A percentile compares a stretch with the other conserved stretches of the same genome.
These are phyloP conservation scores for Galeopsomyia nigrocyanea DNA, from an alignment of 2,888 invertebrate species.

Conservation along the genomic window DNA sequence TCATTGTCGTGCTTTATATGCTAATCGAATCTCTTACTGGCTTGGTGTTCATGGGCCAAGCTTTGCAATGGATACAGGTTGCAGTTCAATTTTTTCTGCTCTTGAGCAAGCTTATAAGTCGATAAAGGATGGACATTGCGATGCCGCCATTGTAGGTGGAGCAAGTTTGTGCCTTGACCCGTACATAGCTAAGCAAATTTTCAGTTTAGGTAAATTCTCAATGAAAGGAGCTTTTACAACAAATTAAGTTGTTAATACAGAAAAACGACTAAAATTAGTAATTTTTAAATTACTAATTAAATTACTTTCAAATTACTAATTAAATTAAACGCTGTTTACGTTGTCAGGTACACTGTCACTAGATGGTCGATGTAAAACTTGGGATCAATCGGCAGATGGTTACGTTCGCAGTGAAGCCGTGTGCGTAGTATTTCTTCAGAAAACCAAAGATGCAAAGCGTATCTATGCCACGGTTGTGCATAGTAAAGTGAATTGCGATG, in stretches of 20 bases:
- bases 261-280: too few species aligned
- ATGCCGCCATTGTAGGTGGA: slow-evolving; percentile 90
- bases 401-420: slow-evolving; percentile 85
- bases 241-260: too few species aligned
- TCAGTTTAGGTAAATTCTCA: slow-evolving; percentile 67
- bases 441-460: slow-evolving; percentile 67
- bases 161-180: slow-evolving; percentile 88
- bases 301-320: too few species aligned
- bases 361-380: slow-evolving; percentile 89
- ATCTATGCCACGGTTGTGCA: slow-evolving; percentile 70
- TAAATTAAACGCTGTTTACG: too few species aligned
- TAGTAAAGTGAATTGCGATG: slow-evolving; percentile 72
- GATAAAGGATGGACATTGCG: slow-evolving; percentile 87
- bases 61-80: slow-evolving; percentile 91
- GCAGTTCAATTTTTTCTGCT: slow-evolving; percentile 91
- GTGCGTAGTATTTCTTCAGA: slow-evolving; percentile 79
- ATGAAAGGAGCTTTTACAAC: background rate
- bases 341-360: slow-evolving; percentile 77
- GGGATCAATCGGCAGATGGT: slow-evolving; percentile 85
- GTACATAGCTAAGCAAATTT: slow-evolving; percentile 87
- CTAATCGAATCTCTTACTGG: too few species aligned
- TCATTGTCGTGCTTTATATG: too few species aligned
- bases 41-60: slow-evolving; percentile 91
- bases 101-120: slow-evolving; percentile 88
- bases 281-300: too few species aligned